Percentiles rank a stretch among this genome's conserved stretches.
phyloP scores from a whole-genome alignment of 2,113 vertebrate species.

The Bolborhynchus lineola region DNA sequence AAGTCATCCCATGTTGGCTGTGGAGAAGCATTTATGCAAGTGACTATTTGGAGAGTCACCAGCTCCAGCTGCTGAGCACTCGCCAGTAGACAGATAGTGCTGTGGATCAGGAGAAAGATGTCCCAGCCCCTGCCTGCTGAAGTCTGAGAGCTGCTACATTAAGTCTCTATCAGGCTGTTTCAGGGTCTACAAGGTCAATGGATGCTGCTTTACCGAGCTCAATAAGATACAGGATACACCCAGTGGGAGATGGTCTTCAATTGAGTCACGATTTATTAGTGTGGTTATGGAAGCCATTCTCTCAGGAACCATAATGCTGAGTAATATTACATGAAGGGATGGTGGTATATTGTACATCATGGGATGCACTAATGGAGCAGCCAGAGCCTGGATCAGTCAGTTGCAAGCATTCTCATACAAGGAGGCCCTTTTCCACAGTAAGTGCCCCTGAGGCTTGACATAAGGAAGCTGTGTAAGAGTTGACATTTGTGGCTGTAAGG shows the following conservation, averaged over 20 bases:
- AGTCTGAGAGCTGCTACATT: neutral
- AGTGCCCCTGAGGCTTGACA: neutral
- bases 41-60: neutral
- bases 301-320: neutral
- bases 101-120: neutral
- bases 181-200: neutral
- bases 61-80: neutral
- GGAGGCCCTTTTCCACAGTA: neutral
- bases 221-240: neutral
- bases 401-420: accelerated
- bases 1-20: accelerated
- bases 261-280: neutral
- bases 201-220: neutral
- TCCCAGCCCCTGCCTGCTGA: neutral
- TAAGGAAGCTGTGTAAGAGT: neutral
- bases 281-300: neutral
- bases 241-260: accelerated
- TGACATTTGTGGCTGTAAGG: neutral
- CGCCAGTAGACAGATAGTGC: neutral
- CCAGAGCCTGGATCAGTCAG: accelerated
- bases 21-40: neutral
- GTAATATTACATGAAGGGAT: neutral
- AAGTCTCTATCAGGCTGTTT: neutral
- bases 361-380: neutral
- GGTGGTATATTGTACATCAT: accelerated